These are phyloP conservation scores for Myzus persicae DNA, from an alignment of 1,140 invertebrate genomes.

Conservation along the genomic window DNA sequence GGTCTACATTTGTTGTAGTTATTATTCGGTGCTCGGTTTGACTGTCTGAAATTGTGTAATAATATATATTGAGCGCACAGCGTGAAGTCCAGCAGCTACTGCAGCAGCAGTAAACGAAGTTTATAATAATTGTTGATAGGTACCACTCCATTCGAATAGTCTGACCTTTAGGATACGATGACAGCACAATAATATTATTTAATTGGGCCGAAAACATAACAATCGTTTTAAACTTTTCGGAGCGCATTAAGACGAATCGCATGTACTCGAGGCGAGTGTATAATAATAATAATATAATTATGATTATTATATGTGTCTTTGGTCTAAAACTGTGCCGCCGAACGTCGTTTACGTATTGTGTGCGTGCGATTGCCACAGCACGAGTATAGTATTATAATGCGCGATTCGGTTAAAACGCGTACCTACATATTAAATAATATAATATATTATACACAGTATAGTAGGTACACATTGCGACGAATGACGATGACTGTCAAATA, in stretches of 20 bases:
- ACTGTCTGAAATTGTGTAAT: too few relatives aligned
- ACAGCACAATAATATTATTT: background rate
- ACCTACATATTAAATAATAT: background rate
- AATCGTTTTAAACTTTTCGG: background rate
- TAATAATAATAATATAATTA: background rate
- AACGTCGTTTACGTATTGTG: background rate
- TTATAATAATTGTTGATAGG: too few relatives aligned
- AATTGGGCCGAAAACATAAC: background rate
- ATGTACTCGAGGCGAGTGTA: background rate
- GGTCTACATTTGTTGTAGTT: too few relatives aligned
- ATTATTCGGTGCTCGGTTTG: too few relatives aligned
- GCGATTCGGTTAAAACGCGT: background rate
- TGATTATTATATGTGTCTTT: background rate
- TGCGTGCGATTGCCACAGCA: background rate
- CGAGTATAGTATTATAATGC: background rate
- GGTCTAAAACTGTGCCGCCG: background rate
- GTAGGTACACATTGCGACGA: background rate
- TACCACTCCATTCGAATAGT: background rate
- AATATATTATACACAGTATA: too few relatives aligned
- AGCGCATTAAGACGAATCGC: background rate
- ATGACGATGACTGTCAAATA: constrained; percentile 1
- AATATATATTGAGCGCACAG: too few relatives aligned
- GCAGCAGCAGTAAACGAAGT: too few relatives aligned
- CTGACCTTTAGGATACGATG: background rate
- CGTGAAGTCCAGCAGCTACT: too few relatives aligned